Evolutionary conservation across 1,140 invertebrate species (phyloP), one percentile per base, ranked within the genome.

Genomic region (Atta texana): DNA sequence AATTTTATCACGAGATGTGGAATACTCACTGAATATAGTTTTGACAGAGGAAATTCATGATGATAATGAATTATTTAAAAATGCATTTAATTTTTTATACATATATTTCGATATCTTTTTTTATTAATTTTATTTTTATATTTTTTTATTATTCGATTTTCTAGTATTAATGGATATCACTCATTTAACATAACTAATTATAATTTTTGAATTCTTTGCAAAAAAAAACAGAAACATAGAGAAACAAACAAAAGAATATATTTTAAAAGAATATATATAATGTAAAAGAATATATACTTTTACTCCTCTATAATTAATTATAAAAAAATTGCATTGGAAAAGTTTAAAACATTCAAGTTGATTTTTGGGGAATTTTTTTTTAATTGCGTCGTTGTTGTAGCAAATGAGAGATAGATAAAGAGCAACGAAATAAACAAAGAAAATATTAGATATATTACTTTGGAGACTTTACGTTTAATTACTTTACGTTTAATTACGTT

Each of bases 31-130:
- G 18, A 21, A 16, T 34, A 57, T 14, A 34, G 5, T 28, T 51
- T 31, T n/a, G 16, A 53, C 16, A 53, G 49, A 5, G 49, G 10
- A 39, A 57, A 57, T 75, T 55, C 24, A n/a, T n/a, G 28, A 12
- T 31, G 28, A 72, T 72, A 44, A 44, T 16, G 28, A 64, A 31
- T 64, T 31, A 64, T 64, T 64, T 6, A 31, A 31, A 63, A 63
- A 63, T 31, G 24, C 14, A 18, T 31, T 28, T 6, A 63, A 31
- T 31, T 63, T 63, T 61, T 21, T 57, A 3, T n/a, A 57, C 1
- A 44, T 34, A 34, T 44, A 44, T 53, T 53, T 4, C 14, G 5
- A 53, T 18, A 18, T 39, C 7, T 39, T 53, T 28, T 61, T 61
- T 28, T 21, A 61, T 61, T 44, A 10, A 44, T 44, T 44, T 44